Base-by-base conservation (phyloP, 2,797 vertebrate species). In the Sitta carolinensis region DNA sequence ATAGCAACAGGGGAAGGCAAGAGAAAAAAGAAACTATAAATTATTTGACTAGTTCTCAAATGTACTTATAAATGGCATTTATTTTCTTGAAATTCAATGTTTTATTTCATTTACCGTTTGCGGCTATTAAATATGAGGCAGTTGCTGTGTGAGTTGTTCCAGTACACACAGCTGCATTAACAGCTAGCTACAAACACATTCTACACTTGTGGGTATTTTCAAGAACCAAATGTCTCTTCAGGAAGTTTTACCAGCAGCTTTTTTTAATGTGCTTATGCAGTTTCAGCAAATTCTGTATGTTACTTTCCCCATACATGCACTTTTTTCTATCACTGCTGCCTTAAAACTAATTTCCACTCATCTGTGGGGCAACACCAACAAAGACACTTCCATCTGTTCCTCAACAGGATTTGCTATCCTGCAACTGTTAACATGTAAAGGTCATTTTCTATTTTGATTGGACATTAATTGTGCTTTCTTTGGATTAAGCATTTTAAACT, bases 381-480 rank as follows among this genome's bases (percentile, higher is more conserved):
- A 88, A 81, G 91, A 87, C 70, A 83, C 81, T 82, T 83, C 85
- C 90, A 96, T 95, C 89, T 96, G 92, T 94, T 95, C 84, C 68
- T 94, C 0, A 0, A 83, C 70, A 95, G 92, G 50, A 83, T 90
- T 96, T 95, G 77, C 79, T 96, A 90, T 95, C 92, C 81, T 77
- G 5, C 91, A 94, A 96, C 74, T 67, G 90, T 73, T 88, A 89
- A 97, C 87, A 93, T 20, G 70, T 79, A 97, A 96, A 93, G 40
- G 40, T 79, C 84, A 95, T 90, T 96, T 97, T 93, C 70, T 96
- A 92, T 97, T 97, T 97, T 94, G 78, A 79, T 92, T 97, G 96
- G 95, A 95, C 50, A 55, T 50, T 57, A 72, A 83, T 83, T 75
- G 36, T 94, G 94, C 96, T 96, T 96, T 96, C 79, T 93, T 97